Conservation (phyloP, 2,888 invertebrate species). For the Agrilus mali region DNA sequence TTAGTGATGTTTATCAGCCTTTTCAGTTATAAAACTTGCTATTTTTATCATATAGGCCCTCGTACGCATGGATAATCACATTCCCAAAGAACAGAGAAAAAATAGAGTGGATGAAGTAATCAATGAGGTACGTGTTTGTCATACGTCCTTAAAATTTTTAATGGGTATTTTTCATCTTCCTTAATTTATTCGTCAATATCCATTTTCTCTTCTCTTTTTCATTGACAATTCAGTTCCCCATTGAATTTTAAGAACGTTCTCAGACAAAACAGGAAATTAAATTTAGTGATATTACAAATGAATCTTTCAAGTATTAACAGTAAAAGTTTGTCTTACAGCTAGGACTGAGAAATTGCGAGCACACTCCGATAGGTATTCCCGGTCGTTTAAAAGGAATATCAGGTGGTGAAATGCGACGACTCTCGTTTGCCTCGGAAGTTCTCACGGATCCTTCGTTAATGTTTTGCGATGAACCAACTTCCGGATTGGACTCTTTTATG, state of each 20-base stretch:
- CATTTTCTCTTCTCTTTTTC: no score
- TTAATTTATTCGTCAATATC: no score
- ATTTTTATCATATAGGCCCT: slow-evolving; percentile 43
- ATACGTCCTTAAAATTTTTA: no score
- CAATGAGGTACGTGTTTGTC: slow-evolving; percentile 48
- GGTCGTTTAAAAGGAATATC: slow-evolving; percentile 86
- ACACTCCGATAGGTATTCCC: slow-evolving; percentile 80
- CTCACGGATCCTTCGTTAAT: slow-evolving; percentile 88
- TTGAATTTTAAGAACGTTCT: no score
- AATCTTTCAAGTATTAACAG: no score
- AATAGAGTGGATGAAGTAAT: slow-evolving; percentile 77
- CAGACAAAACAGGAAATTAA: no score
- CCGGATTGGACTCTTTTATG: slow-evolving; percentile 94
- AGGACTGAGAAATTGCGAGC: slow-evolving; percentile 76
- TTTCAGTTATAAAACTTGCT: no score
- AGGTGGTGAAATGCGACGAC: slow-evolving; percentile 89
- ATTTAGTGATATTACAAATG: no score
- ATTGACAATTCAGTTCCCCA: no score
- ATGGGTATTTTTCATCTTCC: no score
- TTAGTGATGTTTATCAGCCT: no score
- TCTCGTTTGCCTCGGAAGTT: slow-evolving; percentile 95
- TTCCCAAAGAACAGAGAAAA: slow-evolving; percentile 62
- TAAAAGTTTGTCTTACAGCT: slow-evolving; percentile 25
- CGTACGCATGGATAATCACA: slow-evolving; percentile 70
- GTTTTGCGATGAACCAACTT: slow-evolving; percentile 97